Conservation (phyloP, 2,888 invertebrate genomes). For the Stenodera caucasica region DNA sequence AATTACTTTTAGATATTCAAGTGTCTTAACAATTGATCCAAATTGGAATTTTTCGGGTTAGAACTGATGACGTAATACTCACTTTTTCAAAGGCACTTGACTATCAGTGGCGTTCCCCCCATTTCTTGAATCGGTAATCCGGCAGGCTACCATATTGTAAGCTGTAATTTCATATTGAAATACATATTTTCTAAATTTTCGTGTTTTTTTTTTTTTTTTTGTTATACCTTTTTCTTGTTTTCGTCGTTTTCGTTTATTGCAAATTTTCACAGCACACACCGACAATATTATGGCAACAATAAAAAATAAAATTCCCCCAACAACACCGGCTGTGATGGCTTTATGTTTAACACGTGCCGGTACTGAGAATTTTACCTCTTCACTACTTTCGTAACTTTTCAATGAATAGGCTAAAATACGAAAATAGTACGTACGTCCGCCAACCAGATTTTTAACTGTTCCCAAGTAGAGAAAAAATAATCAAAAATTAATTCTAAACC, state of each 20-base stretch:
- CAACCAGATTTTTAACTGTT: constrained; percentile 87
- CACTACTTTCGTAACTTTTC: constrained; percentile 84
- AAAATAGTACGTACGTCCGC: constrained; percentile 90
- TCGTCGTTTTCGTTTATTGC: constrained; percentile 94
- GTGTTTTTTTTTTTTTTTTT: too few species aligned
- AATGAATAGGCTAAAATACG: constrained; percentile 86
- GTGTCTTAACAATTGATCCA: too few species aligned
- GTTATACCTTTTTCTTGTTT: constrained; percentile 93
- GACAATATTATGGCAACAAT: constrained; percentile 96
- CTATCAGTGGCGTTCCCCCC: constrained; percentile 80
- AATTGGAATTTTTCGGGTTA: too few species aligned
- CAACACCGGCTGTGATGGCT: constrained; percentile 94
- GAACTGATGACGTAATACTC: constrained; percentile 58
- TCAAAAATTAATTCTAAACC: background rate
- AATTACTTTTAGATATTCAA: too few species aligned
- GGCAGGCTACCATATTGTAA: constrained; percentile 98
- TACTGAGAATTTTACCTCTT: constrained; percentile 85
- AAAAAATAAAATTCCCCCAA: constrained; percentile 96
- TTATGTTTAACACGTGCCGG: constrained; percentile 91
- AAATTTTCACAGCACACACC: constrained; percentile 96
- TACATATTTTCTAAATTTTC: too few species aligned
- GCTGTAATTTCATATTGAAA: constrained; percentile 81
- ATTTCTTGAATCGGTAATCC: constrained; percentile 91
- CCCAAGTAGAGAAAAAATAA: constrained; percentile 21
- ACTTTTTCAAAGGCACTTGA: constrained; percentile 99